Percentiles rank a stretch among this genome's conserved stretches.
Conservation (phyloP, 2,113 vertebrate species). For the Narcine bancroftii region DNA sequence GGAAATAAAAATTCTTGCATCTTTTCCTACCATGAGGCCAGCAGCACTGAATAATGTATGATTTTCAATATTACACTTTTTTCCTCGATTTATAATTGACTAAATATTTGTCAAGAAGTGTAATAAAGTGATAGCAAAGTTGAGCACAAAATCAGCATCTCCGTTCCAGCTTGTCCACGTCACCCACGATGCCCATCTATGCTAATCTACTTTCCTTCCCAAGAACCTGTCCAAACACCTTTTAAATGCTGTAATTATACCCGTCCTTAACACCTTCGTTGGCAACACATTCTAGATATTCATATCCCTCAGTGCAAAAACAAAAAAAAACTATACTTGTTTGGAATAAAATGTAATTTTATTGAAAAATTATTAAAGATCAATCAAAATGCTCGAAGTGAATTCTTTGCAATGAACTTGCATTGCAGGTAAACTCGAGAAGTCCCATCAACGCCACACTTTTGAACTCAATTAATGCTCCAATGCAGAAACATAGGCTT, state of each 20-base stretch:
- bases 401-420: not conserved
- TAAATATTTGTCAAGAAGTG: not conserved
- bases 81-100: not conserved
- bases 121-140: too few relatives aligned
- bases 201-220: too few relatives aligned
- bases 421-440: not conserved
- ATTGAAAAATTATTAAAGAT: not conserved
- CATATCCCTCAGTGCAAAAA: too few relatives aligned
- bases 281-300: too few relatives aligned
- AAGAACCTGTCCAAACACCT: too few relatives aligned
- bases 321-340: not conserved
- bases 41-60: not conserved
- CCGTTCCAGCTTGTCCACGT: too few relatives aligned
- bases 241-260: too few relatives aligned
- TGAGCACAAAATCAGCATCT: too few relatives aligned
- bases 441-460: not conserved
- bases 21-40: too few relatives aligned
- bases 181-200: too few relatives aligned
- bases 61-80: not conserved
- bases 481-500: constrained; percentile 10
- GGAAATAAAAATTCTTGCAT: not conserved
- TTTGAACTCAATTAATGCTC: constrained; percentile 11
- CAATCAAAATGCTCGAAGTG: not conserved
- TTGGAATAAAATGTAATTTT: not conserved
- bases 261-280: too few relatives aligned